A percentile compares a stretch with the other conserved stretches of the same genome.
These are phyloP conservation scores for Cantharis rustica DNA, from an alignment of 2,888 invertebrate species.

Conservation along the genomic window DNA sequence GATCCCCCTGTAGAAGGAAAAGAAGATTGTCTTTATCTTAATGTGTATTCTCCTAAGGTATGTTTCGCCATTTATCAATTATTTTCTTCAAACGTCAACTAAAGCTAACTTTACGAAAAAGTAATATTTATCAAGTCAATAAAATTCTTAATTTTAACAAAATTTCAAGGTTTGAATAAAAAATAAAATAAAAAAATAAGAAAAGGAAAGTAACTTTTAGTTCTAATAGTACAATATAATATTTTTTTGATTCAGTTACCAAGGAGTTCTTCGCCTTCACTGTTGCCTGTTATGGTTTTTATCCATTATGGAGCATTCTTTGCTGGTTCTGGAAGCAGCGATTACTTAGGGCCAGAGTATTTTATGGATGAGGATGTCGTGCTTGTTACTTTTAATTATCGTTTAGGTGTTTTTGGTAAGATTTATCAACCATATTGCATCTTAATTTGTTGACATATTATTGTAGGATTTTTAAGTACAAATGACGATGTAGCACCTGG, in stretches of 20 bases:
- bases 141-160: no score
- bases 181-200: no score
- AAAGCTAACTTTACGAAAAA: no score
- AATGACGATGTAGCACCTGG: slow-evolving; percentile 57
- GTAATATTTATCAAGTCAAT: no score
- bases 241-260: no score
- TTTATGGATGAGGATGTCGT: slow-evolving; percentile 59
- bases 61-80: not conserved
- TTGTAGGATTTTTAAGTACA: slow-evolving; percentile 56
- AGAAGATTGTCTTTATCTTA: slow-evolving; percentile 60
- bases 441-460: not conserved
- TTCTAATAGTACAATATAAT: no score
- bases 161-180: no score
- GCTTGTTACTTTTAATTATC: slow-evolving; percentile 58
- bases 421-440: not conserved
- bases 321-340: slow-evolving; percentile 55
- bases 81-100: no score
- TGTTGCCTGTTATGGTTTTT: slow-evolving; percentile 57
- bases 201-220: no score
- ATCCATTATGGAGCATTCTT: slow-evolving; percentile 62
- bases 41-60: slow-evolving; percentile 56
- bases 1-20: slow-evolving; percentile 49
- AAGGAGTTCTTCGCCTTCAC: not conserved
- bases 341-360: slow-evolving; percentile 58
- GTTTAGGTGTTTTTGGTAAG: slow-evolving; percentile 51